Conservation (phyloP, 2,113 vertebrate species). For the Dipodomys ordii region DNA sequence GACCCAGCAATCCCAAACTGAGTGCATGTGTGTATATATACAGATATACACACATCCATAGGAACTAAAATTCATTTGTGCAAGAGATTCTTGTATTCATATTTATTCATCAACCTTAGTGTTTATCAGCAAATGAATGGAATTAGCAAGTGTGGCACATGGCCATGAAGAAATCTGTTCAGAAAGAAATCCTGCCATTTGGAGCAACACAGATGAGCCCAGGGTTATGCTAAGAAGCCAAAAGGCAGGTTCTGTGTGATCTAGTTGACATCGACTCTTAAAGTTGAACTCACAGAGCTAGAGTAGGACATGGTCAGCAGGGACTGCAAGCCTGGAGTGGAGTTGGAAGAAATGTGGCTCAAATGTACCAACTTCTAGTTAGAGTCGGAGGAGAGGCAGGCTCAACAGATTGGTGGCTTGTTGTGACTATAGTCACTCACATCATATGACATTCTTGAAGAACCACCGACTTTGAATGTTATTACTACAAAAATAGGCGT, state of each 20-base stretch:
- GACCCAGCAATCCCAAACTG: neutral
- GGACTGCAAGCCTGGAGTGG: neutral
- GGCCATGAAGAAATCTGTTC: neutral
- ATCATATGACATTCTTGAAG: neutral
- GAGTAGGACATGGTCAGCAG: neutral
- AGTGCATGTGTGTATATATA: neutral
- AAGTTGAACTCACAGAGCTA: neutral
- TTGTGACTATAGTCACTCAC: neutral
- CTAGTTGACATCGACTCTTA: neutral
- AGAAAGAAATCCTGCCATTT: neutral
- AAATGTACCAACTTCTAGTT: neutral
- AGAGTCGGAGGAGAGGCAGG: neutral
- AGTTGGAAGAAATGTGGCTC: neutral
- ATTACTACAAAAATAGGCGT: neutral
- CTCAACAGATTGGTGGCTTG: neutral
- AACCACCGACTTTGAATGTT: neutral
- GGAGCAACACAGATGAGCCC: neutral
- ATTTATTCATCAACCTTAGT: neutral
- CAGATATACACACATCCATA: too few relatives aligned
- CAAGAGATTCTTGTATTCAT: neutral
- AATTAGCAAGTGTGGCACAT: neutral
- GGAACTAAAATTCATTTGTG: neutral
- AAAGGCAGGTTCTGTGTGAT: too few relatives aligned
- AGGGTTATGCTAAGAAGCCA: neutral
- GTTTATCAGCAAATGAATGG: neutral